phyloP scores from a whole-genome alignment of 2,113 vertebrate genomes.

The Salvelinus fontinalis region DNA sequence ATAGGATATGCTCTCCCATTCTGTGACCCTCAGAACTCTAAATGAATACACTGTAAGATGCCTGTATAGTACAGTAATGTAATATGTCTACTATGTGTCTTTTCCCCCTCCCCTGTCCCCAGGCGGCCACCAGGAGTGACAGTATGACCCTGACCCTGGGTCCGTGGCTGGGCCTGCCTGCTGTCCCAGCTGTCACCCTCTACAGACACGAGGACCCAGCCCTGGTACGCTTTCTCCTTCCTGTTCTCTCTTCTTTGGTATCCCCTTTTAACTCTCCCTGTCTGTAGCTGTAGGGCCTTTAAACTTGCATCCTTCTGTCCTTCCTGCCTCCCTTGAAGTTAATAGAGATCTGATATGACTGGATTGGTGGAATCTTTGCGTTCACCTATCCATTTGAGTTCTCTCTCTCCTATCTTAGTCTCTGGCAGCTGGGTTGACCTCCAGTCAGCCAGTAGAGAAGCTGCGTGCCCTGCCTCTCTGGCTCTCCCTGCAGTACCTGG shows the following conservation, averaged over 20 bases:
- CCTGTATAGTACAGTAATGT: neutral
- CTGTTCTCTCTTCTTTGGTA: neutral
- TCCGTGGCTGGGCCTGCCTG: slow-evolving; percentile 90
- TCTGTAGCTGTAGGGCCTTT: neutral
- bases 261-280: neutral
- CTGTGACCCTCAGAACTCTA: too few species aligned
- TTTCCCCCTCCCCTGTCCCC: neutral
- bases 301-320: neutral
- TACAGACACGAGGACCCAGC: slow-evolving; percentile 95
- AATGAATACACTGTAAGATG: neutral
- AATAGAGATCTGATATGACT: too few species aligned
- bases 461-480: slow-evolving; percentile 92
- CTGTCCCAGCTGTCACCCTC: slow-evolving; percentile 90
- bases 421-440: slow-evolving; percentile 89
- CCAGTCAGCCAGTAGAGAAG: slow-evolving; percentile 88
- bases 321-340: neutral
- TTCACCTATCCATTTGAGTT: slow-evolving; percentile 2
- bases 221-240: slow-evolving; percentile 69
- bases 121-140: slow-evolving; percentile 91
- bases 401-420: slow-evolving; percentile 70
- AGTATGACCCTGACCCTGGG: slow-evolving; percentile 93
- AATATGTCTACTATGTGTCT: neutral
- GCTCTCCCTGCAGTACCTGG: slow-evolving; percentile 93
- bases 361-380: neutral
- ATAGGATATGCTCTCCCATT: neutral